Conservation (phyloP, 2,888 invertebrate species). For the Acanthoscelides obtectus region DNA sequence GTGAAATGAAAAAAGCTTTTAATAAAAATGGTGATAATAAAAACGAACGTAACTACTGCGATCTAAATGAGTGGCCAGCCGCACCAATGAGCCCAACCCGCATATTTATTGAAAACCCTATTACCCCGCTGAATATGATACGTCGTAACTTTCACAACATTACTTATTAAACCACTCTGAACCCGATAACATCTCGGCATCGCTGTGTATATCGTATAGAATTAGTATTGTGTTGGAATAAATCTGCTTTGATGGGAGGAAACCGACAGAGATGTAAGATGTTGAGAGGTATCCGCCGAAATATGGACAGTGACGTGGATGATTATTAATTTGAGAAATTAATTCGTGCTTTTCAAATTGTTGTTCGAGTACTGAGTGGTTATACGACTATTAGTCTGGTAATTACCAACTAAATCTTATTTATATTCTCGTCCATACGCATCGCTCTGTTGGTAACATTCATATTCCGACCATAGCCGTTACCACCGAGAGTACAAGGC, state of each 20-base stretch:
- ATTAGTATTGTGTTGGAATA: slow-evolving; percentile 13
- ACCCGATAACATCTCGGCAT: slow-evolving; percentile 17
- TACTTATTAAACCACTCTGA: slow-evolving; percentile 13
- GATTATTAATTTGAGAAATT: not conserved
- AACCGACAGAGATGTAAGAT: slow-evolving; percentile 10
- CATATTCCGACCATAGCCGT: too few relatives aligned
- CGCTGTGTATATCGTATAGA: slow-evolving; percentile 10
- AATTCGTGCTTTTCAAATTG: not conserved
- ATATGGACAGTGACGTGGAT: slow-evolving; percentile 9
- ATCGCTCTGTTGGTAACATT: too few relatives aligned
- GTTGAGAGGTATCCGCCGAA: not conserved
- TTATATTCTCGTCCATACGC: too few relatives aligned
- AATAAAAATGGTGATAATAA: not conserved
- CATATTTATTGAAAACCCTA: not conserved
- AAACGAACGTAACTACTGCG: not conserved
- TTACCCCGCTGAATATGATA: slow-evolving; percentile 6
- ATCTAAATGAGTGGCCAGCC: not conserved
- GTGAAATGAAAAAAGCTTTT: not conserved
- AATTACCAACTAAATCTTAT: too few relatives aligned
- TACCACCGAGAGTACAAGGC: too few relatives aligned
- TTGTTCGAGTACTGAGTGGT: too few relatives aligned
- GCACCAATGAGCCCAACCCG: not conserved
- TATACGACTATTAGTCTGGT: too few relatives aligned
- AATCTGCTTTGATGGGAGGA: slow-evolving; percentile 23
- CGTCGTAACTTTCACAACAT: slow-evolving; percentile 18